Percentiles rank a stretch among this genome's conserved stretches.
These are phyloP conservation scores for Malurus splendens DNA, from an alignment of 2,797 vertebrate genomes.

Conservation along the genomic window DNA sequence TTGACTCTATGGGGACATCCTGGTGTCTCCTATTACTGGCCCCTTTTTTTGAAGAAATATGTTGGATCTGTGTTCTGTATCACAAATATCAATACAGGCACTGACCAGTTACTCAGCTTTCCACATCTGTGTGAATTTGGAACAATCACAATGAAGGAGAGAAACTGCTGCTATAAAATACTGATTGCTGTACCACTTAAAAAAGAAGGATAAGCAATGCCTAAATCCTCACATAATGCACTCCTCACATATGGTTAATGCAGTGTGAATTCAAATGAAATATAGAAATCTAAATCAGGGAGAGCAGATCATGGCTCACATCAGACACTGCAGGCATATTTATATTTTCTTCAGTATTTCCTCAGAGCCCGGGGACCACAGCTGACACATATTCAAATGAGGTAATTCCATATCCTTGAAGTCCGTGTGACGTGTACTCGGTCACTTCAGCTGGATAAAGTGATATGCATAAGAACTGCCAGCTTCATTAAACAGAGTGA, in stretches of 20 bases:
- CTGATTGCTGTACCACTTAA: not conserved
- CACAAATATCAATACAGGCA: not conserved
- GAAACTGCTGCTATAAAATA: not conserved
- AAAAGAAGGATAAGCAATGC: not conserved
- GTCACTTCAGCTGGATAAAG: not conserved
- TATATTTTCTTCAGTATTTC: conserved; percentile 14
- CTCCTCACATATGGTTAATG: conserved; percentile 6
- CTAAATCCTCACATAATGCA: conserved; percentile 12
- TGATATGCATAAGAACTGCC: not conserved
- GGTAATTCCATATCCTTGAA: not conserved
- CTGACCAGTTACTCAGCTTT: not conserved
- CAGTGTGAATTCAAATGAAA: conserved; percentile 27
- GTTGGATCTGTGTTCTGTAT: not conserved
- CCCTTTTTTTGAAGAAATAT: not conserved
- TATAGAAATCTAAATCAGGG: not conserved
- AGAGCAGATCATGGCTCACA: not conserved
- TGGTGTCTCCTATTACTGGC: not conserved
- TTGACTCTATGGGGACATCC: not conserved
- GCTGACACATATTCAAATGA: not conserved
- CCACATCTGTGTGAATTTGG: not conserved
- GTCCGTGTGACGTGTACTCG: not conserved
- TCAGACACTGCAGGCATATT: not conserved
- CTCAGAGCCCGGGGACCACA: not conserved
- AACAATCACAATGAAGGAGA: not conserved
- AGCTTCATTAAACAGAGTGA: not conserved